A percentile compares a stretch with the other conserved stretches of the same genome.
Evolutionary conservation across 2,888 invertebrate species (phyloP).

Genomic region (Petrophora chlorosata): DNA sequence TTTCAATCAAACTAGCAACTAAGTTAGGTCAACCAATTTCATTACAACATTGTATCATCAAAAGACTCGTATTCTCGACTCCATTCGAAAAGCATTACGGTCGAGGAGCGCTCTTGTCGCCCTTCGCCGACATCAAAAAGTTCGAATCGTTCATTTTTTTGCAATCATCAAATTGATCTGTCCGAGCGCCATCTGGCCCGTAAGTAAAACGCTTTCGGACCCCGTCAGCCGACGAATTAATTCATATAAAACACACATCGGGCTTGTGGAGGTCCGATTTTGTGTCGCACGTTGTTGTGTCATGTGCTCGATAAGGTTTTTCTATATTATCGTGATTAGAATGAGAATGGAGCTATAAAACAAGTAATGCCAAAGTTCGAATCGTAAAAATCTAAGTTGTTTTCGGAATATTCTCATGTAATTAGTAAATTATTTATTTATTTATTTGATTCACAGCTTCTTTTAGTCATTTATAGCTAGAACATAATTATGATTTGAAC

Average conservation of each 20-base stretch:
- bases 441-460: no score
- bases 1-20: not conserved
- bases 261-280: conserved; percentile 47
- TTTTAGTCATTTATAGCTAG: no score
- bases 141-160: conserved; percentile 68
- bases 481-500: no score
- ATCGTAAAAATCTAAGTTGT: no score
- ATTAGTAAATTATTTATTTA: no score
- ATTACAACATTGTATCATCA: conserved; percentile 9
- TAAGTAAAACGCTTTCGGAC: conserved; percentile 77
- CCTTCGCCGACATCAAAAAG: conserved; percentile 71
- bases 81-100: conserved; percentile 16
- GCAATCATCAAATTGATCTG: conserved; percentile 84
- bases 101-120: conserved; percentile 42
- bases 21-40: conserved; percentile 6
- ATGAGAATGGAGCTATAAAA: no score
- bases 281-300: conserved; percentile 40
- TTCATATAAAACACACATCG: conserved; percentile 78
- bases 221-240: conserved; percentile 80
- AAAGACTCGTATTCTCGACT: conserved; percentile 28
- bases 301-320: conserved; percentile 6
- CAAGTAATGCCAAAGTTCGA: no score
- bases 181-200: conserved; percentile 81
- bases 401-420: no score
- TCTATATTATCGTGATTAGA: no score